Base-by-base conservation (phyloP, 2,888 invertebrate genomes). In the Salticus scenicus region DNA sequence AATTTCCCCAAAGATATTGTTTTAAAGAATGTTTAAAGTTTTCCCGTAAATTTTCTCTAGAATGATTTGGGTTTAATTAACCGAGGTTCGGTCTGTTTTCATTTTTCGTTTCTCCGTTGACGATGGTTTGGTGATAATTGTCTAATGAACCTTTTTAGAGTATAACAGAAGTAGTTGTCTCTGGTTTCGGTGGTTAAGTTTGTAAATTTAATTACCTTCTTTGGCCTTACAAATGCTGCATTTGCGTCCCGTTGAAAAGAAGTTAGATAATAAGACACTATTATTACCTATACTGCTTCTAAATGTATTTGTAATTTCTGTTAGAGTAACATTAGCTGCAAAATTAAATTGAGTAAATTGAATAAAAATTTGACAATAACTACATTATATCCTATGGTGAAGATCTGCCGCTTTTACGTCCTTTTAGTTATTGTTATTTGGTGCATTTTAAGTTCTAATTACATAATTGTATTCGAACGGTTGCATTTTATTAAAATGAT, bases 71-170 rank as follows among this genome's bases (percentile, higher is more conserved):
- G 70, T 72, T 83, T 83, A 83, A 83, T 83, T 70, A 76, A 66
- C 64, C 76, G 66, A 76, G 76, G 72, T 57, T n/a, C n/a, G n/a
- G 28, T 37, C 0, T 10, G 33, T 28, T 27, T 7, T 69, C 64
- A 31, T 30, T 79, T 66, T 72, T 64, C 37, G 27, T 47, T 33
- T 30, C 51, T 24, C 28, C 73, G 37, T 24, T 74, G 66, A 31
- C 71, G 63, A 76, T 70, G 82, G 82, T 82, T 81, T 66, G 70
- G 57, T 75, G 70, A 37, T 66, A 41, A 83, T 76, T 83, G 71
- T 70, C 76, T 71, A 72, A 76, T 76, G 75, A 76, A 66, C 81
- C 42, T 41, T 63, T 57, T 69, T 30, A 67, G 17, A 30, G 17
- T 31, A n/a, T 30, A 28, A 57, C 17, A 7, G 42, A 47, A 17